Base-by-base conservation (phyloP, 2,113 vertebrate species). In the Malurus cyaneus region DNA sequence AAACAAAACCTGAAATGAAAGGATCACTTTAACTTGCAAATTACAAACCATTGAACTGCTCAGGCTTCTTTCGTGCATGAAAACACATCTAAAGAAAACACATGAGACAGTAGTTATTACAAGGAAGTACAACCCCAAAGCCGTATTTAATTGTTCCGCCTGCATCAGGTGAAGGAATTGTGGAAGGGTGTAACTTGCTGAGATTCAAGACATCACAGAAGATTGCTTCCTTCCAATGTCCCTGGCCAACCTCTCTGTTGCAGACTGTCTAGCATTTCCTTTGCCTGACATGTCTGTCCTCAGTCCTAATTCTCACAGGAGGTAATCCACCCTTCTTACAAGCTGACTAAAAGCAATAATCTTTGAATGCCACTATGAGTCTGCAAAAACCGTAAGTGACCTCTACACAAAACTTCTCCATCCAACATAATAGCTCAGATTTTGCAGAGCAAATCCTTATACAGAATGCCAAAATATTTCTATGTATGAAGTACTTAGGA, bases 1-100 rank as follows among this genome's bases (percentile, higher is more conserved):
- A 91, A 93, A 87, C 25, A 86, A 74, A 92, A 61, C 42, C 54
- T 86, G 65, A 91, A 94, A 93, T 13, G 12, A 90, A 88, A 88
- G 41, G 62, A 80, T 88, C 34, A 41, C 20, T 89, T 91, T 87
- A 84, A 50, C 74, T 60, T 85, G 78, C 47, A 93, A 87, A 89
- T 69, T 82, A 72, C 41, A 88, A 94, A 82, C 46, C 1, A 2
- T 2, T 79, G 36, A 94, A 89, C n/a, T 65, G 66, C 70, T 87
- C 61, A 65, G 57, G 80, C 46, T 54, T 78, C 56, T 76, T 86
- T 94, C 66, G 52, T 59, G 34, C 62, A 62, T 56, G 65, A 84
- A 88, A 78, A 54, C 57, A 69, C 67, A 61, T 65, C 53, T 47
- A 92, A 89, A 29, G 54, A 76, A 89, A 96, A 80, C 8, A 57